Base-by-base conservation (phyloP, 2,113 vertebrate species). In the Equus przewalskii region DNA sequence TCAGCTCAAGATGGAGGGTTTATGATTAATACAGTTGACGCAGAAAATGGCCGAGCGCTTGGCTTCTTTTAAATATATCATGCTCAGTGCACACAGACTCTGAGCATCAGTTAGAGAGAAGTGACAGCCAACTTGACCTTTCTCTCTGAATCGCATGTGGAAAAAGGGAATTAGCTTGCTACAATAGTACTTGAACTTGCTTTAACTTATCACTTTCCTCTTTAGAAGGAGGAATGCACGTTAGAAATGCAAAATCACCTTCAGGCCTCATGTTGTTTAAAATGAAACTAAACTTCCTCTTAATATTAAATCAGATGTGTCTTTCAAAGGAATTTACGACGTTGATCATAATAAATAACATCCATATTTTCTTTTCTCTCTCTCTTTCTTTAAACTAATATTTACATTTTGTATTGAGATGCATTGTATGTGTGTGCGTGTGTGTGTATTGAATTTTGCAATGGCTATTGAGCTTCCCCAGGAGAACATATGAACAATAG, bases 61-160 rank as follows among this genome's bases (percentile, higher is more conserved):
- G 98, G 98, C 97, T 98, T 98, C 98, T 84, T 95, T 97, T 98
- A 98, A 98, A 98, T 97, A 97, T 82, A 98, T 98, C 98, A 81
- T 97, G 98, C 98, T 98, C 89, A 0, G 95, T 88, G 98, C 98
- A 85, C 98, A 94, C 96, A 78, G 98, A 51, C 98, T 96, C 96
- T 44, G 97, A 98, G 98, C 98, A 98, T 98, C 98, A 90, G 98
- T 98, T 98, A 98, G 98, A 98, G 98, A 97, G 97, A 98, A 84
- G 96, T 98, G 99, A 97, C 98, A 98, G 99, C 98, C 73, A 94
- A 96, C 97, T 91, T 99, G 99, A 99, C 99, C 99, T 99, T 99
- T 98, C 98, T 88, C 97, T 98, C 94, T 87, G 84, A 95, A 93
- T 96, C 97, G 51, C 33, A 2, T 15, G 92, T 98, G 93, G 96